These are phyloP conservation scores for Drosophila aldrichi DNA, from an alignment of 2,888 invertebrate genomes.

Conservation along the genomic window DNA sequence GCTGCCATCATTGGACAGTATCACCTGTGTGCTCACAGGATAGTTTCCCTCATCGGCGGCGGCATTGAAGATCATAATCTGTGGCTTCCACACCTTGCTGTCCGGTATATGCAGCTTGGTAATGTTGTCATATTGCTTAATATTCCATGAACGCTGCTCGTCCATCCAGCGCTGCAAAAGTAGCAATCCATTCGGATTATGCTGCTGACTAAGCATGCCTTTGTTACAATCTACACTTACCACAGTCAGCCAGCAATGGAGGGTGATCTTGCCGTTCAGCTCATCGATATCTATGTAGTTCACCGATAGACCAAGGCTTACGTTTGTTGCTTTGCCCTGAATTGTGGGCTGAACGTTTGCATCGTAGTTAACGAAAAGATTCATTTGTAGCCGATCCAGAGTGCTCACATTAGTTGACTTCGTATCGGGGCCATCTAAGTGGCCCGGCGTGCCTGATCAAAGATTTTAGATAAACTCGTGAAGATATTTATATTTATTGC, in stretches of 20 bases:
- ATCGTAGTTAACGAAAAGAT: slow-evolving; percentile 87
- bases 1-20: slow-evolving; percentile 61
- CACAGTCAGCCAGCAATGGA: slow-evolving; percentile 88
- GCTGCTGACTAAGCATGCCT: background rate
- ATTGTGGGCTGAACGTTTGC: slow-evolving; percentile 81
- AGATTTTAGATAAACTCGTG: background rate
- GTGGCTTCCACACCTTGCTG: slow-evolving; percentile 92
- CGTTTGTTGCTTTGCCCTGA: slow-evolving; percentile 71
- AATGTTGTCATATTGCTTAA: slow-evolving; percentile 88
- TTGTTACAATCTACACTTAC: slow-evolving; percentile 84
- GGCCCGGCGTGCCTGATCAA: slow-evolving; percentile 22
- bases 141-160: slow-evolving; percentile 90
- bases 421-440: slow-evolving; percentile 3
- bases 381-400: slow-evolving; percentile 68
- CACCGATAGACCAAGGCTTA: slow-evolving; percentile 86
- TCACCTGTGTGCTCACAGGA: slow-evolving; percentile 64
- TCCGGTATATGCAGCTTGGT: slow-evolving; percentile 88
- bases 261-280: slow-evolving; percentile 87
- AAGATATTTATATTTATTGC: background rate
- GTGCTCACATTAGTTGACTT: slow-evolving; percentile 60
- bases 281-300: slow-evolving; percentile 90
- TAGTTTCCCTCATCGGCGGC: slow-evolving; percentile 88
- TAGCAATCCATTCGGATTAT: background rate
- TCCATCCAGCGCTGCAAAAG: slow-evolving; percentile 90
- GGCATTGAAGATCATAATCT: slow-evolving; percentile 89